Conservation (phyloP, 2,113 vertebrate species). For the Monarcha castaneiventris region DNA sequence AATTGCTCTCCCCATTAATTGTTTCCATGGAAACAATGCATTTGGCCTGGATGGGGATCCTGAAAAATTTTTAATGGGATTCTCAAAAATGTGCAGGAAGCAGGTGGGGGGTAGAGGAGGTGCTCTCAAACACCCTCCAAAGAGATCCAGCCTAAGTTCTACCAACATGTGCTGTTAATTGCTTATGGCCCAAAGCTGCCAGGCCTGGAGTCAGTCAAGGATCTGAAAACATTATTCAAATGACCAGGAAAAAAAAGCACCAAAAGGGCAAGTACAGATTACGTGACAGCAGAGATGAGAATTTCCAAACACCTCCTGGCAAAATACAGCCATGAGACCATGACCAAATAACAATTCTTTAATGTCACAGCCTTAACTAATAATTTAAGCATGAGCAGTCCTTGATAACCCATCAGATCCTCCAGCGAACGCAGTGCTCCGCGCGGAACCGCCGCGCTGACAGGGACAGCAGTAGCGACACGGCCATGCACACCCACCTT, state of each 20-base stretch:
- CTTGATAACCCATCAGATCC: constrained; percentile 35
- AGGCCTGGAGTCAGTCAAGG: constrained; percentile 27
- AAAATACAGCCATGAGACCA: constrained; percentile 37
- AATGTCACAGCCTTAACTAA: constrained; percentile 52
- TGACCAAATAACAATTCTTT: constrained; percentile 42
- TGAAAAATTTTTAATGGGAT: constrained; percentile 74
- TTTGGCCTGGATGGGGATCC: constrained; percentile 73
- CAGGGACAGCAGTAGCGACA: background rate
- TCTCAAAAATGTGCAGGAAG: constrained; percentile 67
- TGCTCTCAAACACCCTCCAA: background rate
- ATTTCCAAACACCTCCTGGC: constrained; percentile 51
- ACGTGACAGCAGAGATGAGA: constrained; percentile 27
- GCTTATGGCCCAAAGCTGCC: constrained; percentile 46
- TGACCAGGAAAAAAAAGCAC: constrained; percentile 30
- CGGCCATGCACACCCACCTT: background rate
- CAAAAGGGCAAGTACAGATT: constrained; percentile 61
- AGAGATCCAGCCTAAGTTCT: constrained; percentile 26
- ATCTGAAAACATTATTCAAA: constrained; percentile 44
- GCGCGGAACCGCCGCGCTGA: background rate
- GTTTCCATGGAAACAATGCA: constrained; percentile 83
- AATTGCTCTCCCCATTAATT: constrained; percentile 83
- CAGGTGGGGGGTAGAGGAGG: background rate
- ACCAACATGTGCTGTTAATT: constrained; percentile 17
- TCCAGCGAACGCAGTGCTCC: background rate
- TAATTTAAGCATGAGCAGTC: constrained; percentile 42